phyloP scores from a whole-genome alignment of 2,113 vertebrate genomes.

The Sander lucioperca region DNA sequence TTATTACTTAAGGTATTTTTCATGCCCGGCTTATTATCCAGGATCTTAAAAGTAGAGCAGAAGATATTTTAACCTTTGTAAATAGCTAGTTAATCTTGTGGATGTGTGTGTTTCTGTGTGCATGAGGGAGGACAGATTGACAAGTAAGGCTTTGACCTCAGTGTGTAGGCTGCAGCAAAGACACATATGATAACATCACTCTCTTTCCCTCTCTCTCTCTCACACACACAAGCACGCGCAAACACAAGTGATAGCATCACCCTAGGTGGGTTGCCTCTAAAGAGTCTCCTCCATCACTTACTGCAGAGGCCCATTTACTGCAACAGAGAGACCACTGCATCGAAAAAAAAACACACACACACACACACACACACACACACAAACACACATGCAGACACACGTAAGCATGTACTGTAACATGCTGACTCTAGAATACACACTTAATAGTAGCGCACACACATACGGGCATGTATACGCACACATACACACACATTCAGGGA shows the following conservation, averaged over 20 bases:
- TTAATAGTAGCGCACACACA: background rate
- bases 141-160: slow-evolving; percentile 66
- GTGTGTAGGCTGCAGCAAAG: slow-evolving; percentile 72
- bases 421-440: slow-evolving; percentile 62
- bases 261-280: slow-evolving; percentile 70
- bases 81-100: background rate
- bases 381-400: slow-evolving; percentile 29
- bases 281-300: slow-evolving; percentile 80
- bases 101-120: slow-evolving; percentile 1
- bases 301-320: slow-evolving; percentile 75
- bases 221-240: slow-evolving; percentile 17
- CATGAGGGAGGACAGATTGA: slow-evolving; percentile 56
- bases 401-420: slow-evolving; percentile 36
- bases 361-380: slow-evolving; percentile 13
- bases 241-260: slow-evolving; percentile 67
- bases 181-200: slow-evolving; percentile 71
- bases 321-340: slow-evolving; percentile 64
- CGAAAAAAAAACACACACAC: slow-evolving; percentile 22
- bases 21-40: slow-evolving; percentile 1
- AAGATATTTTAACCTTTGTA: slow-evolving; percentile 12
- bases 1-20: slow-evolving; percentile 38
- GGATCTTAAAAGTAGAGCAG: background rate
- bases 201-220: slow-evolving; percentile 6
- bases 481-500: slow-evolving; percentile 7
- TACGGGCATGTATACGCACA: background rate